Evolutionary conservation across 2,113 vertebrate genomes (phyloP).

Genomic region (Calonectris borealis): DNA sequence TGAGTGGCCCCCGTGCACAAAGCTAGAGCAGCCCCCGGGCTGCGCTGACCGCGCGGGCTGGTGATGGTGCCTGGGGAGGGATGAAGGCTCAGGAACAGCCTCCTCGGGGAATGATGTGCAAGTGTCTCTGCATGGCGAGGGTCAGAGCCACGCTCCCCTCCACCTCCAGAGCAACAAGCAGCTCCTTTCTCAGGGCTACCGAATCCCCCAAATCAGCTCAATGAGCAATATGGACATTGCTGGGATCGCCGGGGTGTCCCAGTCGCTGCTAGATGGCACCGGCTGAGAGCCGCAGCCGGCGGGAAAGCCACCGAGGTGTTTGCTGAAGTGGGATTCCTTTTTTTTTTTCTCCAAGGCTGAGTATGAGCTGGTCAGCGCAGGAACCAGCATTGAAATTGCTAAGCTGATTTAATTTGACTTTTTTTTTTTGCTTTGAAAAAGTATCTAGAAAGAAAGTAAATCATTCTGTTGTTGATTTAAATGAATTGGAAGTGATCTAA

Average conservation of each 20-base stretch:
- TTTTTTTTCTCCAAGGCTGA: not conserved
- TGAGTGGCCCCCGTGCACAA: fast-evolving
- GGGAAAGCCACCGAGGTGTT: not conserved
- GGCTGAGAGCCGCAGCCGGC: not conserved
- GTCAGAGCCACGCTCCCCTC: not conserved
- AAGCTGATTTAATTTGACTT: not conserved
- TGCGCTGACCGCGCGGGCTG: fast-evolving
- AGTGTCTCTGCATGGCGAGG: fast-evolving
- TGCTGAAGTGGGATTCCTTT: not conserved
- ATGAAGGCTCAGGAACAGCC: not conserved
- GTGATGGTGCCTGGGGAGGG: not conserved
- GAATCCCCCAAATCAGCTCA: not conserved
- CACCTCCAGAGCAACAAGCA: not conserved
- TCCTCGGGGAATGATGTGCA: fast-evolving
- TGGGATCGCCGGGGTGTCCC: not conserved
- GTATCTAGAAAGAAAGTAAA: not conserved
- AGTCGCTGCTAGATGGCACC: not conserved
- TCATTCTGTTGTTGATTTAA: not conserved
- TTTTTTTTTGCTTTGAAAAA: not conserved
- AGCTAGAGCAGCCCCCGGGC: not conserved
- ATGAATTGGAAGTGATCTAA: not conserved
- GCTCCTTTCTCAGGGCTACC: not conserved
- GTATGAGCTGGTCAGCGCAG: not conserved
- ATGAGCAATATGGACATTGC: fast-evolving
- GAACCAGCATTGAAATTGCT: not conserved